These are phyloP conservation scores for Plectrocnemia conspersa DNA, from an alignment of 1,140 invertebrate species.

Conservation along the genomic window DNA sequence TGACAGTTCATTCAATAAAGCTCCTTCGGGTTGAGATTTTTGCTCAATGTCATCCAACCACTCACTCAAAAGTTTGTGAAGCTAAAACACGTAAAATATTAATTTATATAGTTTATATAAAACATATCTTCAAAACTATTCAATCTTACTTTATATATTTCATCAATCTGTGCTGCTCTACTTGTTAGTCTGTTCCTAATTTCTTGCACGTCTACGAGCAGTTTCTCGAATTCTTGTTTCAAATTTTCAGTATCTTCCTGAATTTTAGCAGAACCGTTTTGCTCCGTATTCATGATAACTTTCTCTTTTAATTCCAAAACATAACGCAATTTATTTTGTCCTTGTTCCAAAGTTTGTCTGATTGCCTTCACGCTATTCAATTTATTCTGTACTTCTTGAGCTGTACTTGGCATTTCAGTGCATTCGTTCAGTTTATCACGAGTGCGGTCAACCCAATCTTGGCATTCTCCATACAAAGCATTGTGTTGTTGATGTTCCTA, in stretches of 20 bases:
- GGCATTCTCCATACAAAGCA: conserved; percentile 82
- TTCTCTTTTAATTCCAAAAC: conserved; percentile 87
- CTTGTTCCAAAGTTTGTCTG: conserved; percentile 81
- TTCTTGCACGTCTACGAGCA: conserved; percentile 75
- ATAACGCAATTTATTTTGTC: conserved; percentile 85
- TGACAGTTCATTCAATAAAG: conserved; percentile 74
- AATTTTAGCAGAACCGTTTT: conserved; percentile 77
- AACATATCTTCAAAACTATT: neutral
- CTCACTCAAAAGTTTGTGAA: conserved; percentile 69
- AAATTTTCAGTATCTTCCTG: conserved; percentile 85
- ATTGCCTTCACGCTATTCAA: conserved; percentile 78
- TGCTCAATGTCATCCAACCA: conserved; percentile 82
- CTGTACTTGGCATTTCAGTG: conserved; percentile 66
- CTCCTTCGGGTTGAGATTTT: conserved; percentile 70
- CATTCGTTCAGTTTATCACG: conserved; percentile 77
- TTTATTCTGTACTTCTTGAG: conserved; percentile 78
- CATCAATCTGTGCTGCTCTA: conserved; percentile 72
- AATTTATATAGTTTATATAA: neutral
- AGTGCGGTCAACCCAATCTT: conserved; percentile 85
- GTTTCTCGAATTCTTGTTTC: conserved; percentile 81
- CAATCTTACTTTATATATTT: conserved; percentile 68
- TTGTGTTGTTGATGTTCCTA: conserved; percentile 85
- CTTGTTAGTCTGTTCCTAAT: conserved; percentile 66
- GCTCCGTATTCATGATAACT: conserved; percentile 87
- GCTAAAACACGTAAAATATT: conserved; percentile 38